Percentiles rank a stretch among this genome's conserved stretches.
phyloP scores from a whole-genome alignment of 1,140 invertebrate genomes.

The Trichoplusia ni region DNA sequence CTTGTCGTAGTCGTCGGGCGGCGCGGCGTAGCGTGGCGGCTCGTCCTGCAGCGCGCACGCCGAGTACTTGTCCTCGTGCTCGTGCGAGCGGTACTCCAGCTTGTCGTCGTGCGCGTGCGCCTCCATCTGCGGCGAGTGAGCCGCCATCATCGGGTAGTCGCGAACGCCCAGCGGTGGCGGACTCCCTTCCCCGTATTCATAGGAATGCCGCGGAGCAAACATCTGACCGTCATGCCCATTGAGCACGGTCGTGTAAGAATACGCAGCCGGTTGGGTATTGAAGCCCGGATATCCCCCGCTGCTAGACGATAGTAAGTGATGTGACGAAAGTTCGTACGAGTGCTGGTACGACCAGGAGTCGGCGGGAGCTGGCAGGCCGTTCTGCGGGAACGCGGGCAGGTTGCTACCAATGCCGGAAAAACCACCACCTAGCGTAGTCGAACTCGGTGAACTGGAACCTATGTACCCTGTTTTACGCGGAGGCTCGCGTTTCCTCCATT shows the following conservation, averaged over 20 bases:
- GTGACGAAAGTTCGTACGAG: conserved; percentile 87
- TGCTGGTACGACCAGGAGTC: conserved; percentile 90
- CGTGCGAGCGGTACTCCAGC: conserved; percentile 72
- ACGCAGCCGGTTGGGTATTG: conserved; percentile 76
- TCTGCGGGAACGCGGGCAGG: conserved; percentile 85
- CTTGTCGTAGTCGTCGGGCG: conserved; percentile 82
- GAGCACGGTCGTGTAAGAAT: conserved; percentile 86
- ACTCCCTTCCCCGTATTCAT: conserved; percentile 84
- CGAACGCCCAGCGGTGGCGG: conserved; percentile 82
- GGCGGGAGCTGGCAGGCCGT: conserved; percentile 84
- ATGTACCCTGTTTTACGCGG: conserved; percentile 95
- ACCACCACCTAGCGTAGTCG: conserved; percentile 82
- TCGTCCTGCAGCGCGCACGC: conserved; percentile 83
- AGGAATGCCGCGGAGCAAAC: conserved; percentile 82
- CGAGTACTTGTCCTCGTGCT: conserved; percentile 82
- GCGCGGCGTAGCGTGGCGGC: conserved; percentile 81
- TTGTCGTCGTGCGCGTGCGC: conserved; percentile 81
- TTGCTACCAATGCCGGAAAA: conserved; percentile 85
- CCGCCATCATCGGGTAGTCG: conserved; percentile 86
- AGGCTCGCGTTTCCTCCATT: conserved; percentile 99
- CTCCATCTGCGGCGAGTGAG: conserved; percentile 84
- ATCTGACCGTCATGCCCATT: conserved; percentile 86
- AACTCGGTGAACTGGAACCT: conserved; percentile 84
- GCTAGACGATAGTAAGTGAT: conserved; percentile 87
- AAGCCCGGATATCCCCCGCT: conserved; percentile 84